Conservation (phyloP, 2,888 invertebrate species). For the Scaptomyza flava region DNA sequence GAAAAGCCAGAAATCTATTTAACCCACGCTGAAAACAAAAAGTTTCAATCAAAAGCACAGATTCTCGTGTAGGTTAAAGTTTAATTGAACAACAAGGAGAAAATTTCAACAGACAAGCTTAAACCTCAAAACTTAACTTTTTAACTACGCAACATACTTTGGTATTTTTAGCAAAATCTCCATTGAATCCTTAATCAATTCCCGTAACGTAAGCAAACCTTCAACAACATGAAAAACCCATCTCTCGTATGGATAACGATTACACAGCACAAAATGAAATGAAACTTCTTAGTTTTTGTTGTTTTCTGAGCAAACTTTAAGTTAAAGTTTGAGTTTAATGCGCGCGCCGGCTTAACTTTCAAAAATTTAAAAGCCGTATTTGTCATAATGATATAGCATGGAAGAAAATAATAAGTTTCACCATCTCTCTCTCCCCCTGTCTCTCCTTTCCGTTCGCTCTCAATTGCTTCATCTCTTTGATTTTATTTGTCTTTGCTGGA, state of each 20-base stretch:
- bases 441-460: not conserved
- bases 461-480: not conserved
- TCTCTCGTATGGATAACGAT: not conserved
- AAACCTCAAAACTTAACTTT: not conserved
- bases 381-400: slow-evolving; percentile 16
- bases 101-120: not conserved
- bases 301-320: slow-evolving; percentile 8
- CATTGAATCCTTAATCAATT: not conserved
- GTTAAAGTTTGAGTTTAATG: slow-evolving; percentile 12
- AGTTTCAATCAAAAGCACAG: not conserved
- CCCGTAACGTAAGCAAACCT: not conserved
- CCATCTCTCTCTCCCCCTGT: not conserved
- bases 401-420: not conserved
- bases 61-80: not conserved
- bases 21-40: not conserved
- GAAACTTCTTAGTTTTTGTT: slow-evolving; percentile 9
- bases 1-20: not conserved
- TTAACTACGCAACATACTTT: not conserved
- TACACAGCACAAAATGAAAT: too few species aligned
- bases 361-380: slow-evolving; percentile 23
- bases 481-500: not conserved
- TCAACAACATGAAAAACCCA: not conserved
- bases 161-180: not conserved
- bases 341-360: not conserved
- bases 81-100: not conserved